phyloP scores from a whole-genome alignment of 2,113 vertebrate species.

The Bothrops jararaca region DNA sequence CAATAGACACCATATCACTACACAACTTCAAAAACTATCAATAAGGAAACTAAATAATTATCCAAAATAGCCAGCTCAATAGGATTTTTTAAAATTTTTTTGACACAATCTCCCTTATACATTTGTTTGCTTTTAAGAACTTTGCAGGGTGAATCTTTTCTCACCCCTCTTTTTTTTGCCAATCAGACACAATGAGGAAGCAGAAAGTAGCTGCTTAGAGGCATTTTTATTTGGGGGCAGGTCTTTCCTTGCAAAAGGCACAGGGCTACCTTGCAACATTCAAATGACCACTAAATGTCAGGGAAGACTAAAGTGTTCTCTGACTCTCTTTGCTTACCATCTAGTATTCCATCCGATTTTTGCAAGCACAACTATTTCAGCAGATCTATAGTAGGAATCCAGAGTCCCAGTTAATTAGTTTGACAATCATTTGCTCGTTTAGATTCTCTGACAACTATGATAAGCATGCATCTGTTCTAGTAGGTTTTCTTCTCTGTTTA shows the following conservation, averaged over 20 bases:
- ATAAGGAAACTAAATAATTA: neutral
- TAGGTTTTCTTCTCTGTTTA: neutral
- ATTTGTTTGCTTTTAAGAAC: neutral
- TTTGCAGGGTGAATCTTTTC: neutral
- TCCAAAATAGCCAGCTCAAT: neutral
- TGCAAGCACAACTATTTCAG: neutral
- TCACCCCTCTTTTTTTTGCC: too few species aligned
- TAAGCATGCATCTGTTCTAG: neutral
- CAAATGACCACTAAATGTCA: neutral
- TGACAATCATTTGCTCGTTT: neutral
- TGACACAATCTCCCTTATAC: neutral
- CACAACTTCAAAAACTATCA: neutral
- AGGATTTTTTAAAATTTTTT: neutral
- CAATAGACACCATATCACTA: neutral
- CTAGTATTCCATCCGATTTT: neutral
- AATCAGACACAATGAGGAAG: neutral
- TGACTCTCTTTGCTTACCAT: neutral
- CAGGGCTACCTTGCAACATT: neutral
- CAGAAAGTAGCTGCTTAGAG: neutral
- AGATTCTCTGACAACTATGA: neutral
- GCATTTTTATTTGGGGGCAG: neutral
- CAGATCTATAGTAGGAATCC: neutral
- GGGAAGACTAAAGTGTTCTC: neutral
- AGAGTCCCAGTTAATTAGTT: neutral
- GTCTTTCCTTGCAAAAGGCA: neutral